Evolutionary conservation across 2,113 vertebrate species (phyloP).

Genomic region (Lagenorhynchus albirostris): DNA sequence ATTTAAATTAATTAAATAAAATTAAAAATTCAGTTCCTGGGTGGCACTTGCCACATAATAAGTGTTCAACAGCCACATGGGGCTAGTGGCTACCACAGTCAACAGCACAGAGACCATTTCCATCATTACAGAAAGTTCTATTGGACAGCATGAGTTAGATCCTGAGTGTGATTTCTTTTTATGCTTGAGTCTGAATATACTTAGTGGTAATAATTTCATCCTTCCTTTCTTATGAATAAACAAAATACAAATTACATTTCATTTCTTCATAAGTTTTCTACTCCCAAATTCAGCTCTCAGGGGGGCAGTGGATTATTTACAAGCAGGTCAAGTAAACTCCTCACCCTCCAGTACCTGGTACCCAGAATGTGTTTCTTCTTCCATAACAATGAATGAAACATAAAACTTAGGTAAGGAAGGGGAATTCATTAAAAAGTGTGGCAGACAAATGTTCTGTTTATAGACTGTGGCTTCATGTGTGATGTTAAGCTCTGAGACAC

Average conservation of each 20-base stretch:
- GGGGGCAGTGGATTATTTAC: background rate
- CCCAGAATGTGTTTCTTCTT: background rate
- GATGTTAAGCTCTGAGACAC: background rate
- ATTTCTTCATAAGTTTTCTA: background rate
- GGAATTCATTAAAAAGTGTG: background rate
- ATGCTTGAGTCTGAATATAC: background rate
- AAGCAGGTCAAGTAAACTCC: background rate
- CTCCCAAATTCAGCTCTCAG: background rate
- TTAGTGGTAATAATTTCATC: background rate
- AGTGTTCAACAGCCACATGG: background rate
- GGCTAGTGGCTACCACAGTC: background rate
- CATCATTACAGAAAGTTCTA: background rate
- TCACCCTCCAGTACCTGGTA: background rate
- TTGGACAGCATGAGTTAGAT: accelerated
- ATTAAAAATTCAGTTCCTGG: background rate
- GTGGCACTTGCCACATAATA: background rate
- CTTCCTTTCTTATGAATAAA: background rate
- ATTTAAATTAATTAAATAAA: background rate
- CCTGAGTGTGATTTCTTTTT: background rate
- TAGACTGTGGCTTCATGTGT: background rate
- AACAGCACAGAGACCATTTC: background rate
- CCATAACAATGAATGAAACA: background rate
- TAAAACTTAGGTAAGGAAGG: background rate
- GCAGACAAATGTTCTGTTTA: background rate
- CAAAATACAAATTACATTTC: background rate